phyloP scores from a whole-genome alignment of 1,140 invertebrate species.

The Aphelinus certus region DNA sequence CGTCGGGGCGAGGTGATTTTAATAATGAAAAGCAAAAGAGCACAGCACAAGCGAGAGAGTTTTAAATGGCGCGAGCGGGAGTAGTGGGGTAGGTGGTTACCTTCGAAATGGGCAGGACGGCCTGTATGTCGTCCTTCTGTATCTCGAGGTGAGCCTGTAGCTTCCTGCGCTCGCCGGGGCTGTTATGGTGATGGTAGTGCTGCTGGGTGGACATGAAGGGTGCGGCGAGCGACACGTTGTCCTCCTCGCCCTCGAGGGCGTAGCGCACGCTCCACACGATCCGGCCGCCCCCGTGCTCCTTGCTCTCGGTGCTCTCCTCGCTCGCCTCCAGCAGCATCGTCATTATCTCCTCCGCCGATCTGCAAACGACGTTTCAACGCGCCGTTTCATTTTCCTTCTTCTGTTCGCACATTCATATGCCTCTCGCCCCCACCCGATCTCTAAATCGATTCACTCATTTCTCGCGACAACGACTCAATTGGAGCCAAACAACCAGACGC shows the following conservation, averaged over 20 bases:
- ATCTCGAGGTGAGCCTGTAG: conserved; percentile 86
- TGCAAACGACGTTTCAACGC: conserved; percentile 46
- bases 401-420: too few relatives aligned
- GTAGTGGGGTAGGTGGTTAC: conserved; percentile 63
- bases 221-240: conserved; percentile 61
- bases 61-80: too few relatives aligned
- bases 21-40: too few relatives aligned
- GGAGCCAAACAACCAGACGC: too few relatives aligned
- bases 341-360: conserved; percentile 83
- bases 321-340: conserved; percentile 91
- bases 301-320: conserved; percentile 77
- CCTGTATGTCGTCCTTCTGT: conserved; percentile 94
- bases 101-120: conserved; percentile 93
- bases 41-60: too few relatives aligned
- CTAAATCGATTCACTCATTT: too few relatives aligned
- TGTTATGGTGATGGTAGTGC: conserved; percentile 59
- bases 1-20: too few relatives aligned
- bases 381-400: too few relatives aligned
- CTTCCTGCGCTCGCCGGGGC: conserved; percentile 73
- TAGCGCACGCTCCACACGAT: conserved; percentile 84
- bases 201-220: conserved; percentile 61
- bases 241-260: conserved; percentile 71
- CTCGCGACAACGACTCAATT: too few relatives aligned
- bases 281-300: conserved; percentile 82
- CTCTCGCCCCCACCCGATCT: too few relatives aligned